A percentile compares a stretch with the other conserved stretches of the same genome.
These are phyloP conservation scores for Paracyclopina nana DNA, from an alignment of 1,140 invertebrate species.

Conservation along the genomic window DNA sequence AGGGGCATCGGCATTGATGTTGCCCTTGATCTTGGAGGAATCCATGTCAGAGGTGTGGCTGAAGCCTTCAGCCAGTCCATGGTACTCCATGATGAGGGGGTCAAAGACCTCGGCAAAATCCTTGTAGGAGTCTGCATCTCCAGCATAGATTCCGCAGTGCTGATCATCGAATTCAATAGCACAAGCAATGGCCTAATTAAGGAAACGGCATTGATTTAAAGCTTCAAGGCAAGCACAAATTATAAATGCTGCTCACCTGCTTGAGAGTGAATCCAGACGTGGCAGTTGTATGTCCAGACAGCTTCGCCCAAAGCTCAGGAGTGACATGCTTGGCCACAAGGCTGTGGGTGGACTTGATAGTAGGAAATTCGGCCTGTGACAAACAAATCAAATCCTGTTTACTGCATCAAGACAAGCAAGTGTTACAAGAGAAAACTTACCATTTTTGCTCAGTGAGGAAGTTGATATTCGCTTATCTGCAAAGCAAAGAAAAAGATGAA, in stretches of 20 bases:
- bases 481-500: no score
- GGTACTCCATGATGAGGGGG: constrained; percentile 18
- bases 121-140: constrained; percentile 17
- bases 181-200: constrained; percentile 17
- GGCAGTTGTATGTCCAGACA: constrained; percentile 9
- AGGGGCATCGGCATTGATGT: constrained; percentile 15
- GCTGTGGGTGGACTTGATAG: constrained; percentile 14
- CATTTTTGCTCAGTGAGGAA: no score
- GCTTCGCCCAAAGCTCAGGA: constrained; percentile 17
- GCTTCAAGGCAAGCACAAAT: no score
- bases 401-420: no score
- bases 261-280: constrained; percentile 18
- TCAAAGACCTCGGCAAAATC: constrained; percentile 18
- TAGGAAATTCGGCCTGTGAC: no score
- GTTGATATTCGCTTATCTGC: no score
- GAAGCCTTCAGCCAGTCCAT: constrained; percentile 14
- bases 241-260: no score
- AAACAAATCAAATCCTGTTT: no score
- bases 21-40: constrained; percentile 16
- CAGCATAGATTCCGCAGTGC: constrained; percentile 18
- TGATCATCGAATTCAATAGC: constrained; percentile 18
- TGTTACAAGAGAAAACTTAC: no score
- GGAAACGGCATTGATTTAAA: no score
- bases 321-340: constrained; percentile 18
- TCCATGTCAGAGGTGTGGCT: constrained; percentile 18